Evolutionary conservation across 2,888 invertebrate species (phyloP).

Genomic region (Metopia argyrocephala): DNA sequence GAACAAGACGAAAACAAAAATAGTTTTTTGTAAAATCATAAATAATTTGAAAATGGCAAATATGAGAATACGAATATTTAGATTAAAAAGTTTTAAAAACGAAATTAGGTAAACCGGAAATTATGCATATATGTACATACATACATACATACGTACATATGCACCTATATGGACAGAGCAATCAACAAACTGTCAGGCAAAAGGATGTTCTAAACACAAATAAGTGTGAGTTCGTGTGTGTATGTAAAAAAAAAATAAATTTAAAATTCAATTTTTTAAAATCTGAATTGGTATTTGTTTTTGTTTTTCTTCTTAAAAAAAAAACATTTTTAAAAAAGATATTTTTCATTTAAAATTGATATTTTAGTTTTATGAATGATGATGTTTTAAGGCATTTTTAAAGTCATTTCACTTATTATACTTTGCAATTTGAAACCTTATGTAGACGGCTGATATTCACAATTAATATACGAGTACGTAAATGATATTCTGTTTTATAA

Average conservation of each 20-base stretch:
- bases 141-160: background rate
- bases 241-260: background rate
- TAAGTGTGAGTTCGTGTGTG: background rate
- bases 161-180: background rate
- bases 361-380: background rate
- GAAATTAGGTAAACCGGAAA: constrained; percentile 61
- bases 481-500: too few species aligned
- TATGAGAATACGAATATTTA: constrained; percentile 55
- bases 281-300: background rate
- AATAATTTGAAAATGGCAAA: constrained; percentile 56
- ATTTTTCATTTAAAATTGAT: background rate
- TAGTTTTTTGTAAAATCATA: constrained; percentile 36
- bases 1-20: background rate
- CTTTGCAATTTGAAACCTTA: too few species aligned
- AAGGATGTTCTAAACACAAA: background rate
- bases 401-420: too few species aligned
- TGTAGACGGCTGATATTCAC: too few species aligned
- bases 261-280: background rate
- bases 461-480: too few species aligned
- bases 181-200: background rate
- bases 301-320: too few species aligned
- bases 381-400: background rate
- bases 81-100: constrained; percentile 53
- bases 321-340: background rate
- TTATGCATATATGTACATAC: constrained; percentile 34